Percentiles rank a stretch among this genome's conserved stretches.
phyloP scores from a whole-genome alignment of 1,140 invertebrate genomes.

The Pseudomyrmex cubaensis region DNA sequence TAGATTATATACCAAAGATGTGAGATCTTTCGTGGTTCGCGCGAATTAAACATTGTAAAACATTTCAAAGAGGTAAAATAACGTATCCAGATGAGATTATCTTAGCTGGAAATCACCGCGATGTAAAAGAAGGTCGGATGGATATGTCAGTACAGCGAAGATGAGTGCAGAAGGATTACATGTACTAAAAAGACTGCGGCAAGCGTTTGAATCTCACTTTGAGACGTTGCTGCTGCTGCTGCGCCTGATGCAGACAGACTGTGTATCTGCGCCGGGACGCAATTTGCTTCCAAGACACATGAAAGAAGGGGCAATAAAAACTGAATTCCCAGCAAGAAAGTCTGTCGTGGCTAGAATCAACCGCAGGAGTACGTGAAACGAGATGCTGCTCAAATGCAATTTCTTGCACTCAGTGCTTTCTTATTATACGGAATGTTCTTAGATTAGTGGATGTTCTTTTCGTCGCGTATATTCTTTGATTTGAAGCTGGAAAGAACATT shows the following conservation, averaged over 20 bases:
- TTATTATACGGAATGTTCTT: background rate
- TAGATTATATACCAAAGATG: too few species aligned
- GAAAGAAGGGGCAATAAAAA: conserved; percentile 43
- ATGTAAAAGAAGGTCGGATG: conserved; percentile 42
- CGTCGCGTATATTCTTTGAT: background rate
- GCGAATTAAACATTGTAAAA: too few species aligned
- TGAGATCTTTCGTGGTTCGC: too few species aligned
- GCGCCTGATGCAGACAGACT: conserved; percentile 38
- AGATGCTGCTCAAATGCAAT: conserved; percentile 14
- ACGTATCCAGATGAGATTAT: too few species aligned
- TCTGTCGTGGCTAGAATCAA: conserved; percentile 13
- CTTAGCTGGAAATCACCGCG: background rate
- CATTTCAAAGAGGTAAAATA: too few species aligned
- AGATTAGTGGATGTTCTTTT: background rate
- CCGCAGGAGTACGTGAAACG: background rate
- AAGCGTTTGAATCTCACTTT: conserved; percentile 47
- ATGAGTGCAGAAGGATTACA: conserved; percentile 37
- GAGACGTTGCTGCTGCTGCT: conserved; percentile 8
- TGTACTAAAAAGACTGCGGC: conserved; percentile 32
- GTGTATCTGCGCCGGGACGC: conserved; percentile 35
- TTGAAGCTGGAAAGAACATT: background rate
- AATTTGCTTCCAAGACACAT: conserved; percentile 33
- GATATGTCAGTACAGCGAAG: conserved; percentile 6
- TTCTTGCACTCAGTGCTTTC: conserved; percentile 16
- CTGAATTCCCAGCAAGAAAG: background rate